phyloP scores from a whole-genome alignment of 2,797 vertebrate species.

The Neomorphus geoffroyi region DNA sequence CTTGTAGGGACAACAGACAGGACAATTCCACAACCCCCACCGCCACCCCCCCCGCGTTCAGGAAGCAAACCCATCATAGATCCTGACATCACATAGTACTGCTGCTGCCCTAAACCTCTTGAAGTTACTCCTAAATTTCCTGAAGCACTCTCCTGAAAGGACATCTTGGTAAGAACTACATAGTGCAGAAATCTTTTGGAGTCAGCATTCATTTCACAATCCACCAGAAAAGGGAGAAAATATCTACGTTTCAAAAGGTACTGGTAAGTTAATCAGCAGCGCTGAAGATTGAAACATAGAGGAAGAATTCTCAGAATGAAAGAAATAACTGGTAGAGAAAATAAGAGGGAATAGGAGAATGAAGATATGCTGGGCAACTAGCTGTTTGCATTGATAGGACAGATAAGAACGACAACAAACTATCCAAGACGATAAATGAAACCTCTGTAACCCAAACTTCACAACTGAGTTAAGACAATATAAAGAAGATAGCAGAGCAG shows the following conservation, averaged over 20 bases:
- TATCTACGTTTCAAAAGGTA: background rate
- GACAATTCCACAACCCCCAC: too few species aligned
- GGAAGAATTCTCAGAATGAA: background rate
- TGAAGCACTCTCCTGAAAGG: background rate
- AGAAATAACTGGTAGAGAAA: background rate
- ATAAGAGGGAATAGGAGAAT: background rate
- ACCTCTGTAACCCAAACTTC: background rate
- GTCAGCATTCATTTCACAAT: background rate
- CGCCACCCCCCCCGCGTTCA: too few species aligned
- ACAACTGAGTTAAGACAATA: background rate
- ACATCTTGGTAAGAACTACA: background rate
- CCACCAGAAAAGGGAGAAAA: background rate
- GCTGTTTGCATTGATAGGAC: background rate
- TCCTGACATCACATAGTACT: background rate
- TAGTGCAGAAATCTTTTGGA: background rate
- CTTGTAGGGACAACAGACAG: background rate
- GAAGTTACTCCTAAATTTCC: too few species aligned
- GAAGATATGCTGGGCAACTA: background rate
- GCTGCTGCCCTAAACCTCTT: background rate
- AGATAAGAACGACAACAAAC: background rate
- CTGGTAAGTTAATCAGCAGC: background rate
- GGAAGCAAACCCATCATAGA: background rate
- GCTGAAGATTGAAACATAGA: background rate
- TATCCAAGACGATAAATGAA: background rate
- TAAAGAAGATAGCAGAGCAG: background rate